Conservation (phyloP, 2,113 vertebrate species). For the Leptosomus discolor region DNA sequence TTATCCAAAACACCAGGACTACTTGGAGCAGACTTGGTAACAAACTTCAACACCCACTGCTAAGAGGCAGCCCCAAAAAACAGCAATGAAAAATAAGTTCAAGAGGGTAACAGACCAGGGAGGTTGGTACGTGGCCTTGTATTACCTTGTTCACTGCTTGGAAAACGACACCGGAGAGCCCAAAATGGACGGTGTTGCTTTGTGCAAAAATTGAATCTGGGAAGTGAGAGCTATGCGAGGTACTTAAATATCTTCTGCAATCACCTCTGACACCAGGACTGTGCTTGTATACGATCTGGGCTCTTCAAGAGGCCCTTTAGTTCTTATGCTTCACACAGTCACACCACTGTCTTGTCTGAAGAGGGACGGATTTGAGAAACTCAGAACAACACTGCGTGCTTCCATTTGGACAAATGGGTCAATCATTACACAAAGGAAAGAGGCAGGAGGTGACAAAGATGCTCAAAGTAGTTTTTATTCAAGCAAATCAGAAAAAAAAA, state of each 20-base stretch:
- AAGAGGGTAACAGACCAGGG: neutral
- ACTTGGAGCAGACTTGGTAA: neutral
- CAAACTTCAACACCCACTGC: neutral
- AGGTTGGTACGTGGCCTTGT: neutral
- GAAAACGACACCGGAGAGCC: neutral
- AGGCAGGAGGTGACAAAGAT: neutral
- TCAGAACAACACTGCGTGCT: fast-evolving
- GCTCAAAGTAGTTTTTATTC: neutral
- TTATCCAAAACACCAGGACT: neutral
- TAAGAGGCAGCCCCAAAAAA: neutral
- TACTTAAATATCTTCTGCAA: neutral
- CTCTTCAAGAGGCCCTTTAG: fast-evolving
- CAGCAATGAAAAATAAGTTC: neutral
- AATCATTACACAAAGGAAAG: neutral
- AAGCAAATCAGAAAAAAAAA: neutral
- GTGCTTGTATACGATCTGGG: too few relatives aligned
- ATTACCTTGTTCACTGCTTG: neutral
- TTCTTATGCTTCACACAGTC: neutral
- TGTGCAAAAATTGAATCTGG: neutral
- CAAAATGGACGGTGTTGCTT: neutral
- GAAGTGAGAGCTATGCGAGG: neutral
- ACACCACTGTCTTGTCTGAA: neutral
- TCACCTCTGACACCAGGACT: neutral
- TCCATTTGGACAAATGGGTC: neutral
- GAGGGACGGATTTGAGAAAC: neutral